Evolutionary conservation across 1,140 invertebrate genomes (phyloP).

Genomic region (Plodia interpunctella): DNA sequence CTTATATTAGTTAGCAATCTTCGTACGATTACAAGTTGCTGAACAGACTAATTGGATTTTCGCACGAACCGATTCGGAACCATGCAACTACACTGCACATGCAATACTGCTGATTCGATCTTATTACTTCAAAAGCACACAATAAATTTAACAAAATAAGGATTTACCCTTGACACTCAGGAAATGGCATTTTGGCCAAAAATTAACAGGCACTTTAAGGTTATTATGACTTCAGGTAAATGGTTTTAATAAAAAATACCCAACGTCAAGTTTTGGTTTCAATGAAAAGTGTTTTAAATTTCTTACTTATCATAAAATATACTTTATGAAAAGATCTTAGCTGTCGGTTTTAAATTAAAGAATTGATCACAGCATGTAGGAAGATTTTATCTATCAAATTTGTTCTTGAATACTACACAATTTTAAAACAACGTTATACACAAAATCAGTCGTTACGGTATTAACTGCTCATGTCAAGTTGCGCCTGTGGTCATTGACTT

Average conservation of each 20-base stretch:
- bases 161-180: constrained; percentile 31
- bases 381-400: no score
- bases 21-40: background rate
- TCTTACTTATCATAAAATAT: no score
- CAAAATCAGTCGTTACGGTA: constrained; percentile 43
- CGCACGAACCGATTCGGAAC: constrained; percentile 19
- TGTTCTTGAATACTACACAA: constrained; percentile 1
- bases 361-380: no score
- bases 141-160: constrained; percentile 16
- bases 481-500: constrained; percentile 45
- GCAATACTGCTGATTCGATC: constrained; percentile 11
- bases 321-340: no score
- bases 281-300: no score
- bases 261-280: no score
- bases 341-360: no score
- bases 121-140: constrained; percentile 7
- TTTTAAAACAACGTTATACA: constrained; percentile 26
- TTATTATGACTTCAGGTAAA: background rate
- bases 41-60: constrained; percentile 16
- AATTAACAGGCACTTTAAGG: constrained; percentile 16
- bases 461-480: constrained; percentile 41
- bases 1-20: background rate
- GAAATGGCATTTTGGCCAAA: constrained; percentile 26
- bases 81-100: constrained; percentile 16
- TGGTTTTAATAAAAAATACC: no score